Conservation (phyloP, 2,888 invertebrate species). For the Abrostola tripartita region DNA sequence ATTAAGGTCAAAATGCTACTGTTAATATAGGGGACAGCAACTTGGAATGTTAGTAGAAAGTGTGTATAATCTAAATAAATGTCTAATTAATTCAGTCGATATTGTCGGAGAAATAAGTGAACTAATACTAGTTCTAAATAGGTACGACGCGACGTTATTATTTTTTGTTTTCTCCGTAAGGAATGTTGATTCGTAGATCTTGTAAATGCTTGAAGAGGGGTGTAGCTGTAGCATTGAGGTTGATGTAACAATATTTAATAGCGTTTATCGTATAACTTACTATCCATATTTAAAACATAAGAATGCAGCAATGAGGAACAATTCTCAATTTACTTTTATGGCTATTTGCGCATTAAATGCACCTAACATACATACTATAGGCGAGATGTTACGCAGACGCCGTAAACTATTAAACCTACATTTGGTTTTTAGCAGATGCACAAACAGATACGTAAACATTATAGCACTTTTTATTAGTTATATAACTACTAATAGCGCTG, state of each 20-base stretch:
- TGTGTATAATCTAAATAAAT: conserved; percentile 45
- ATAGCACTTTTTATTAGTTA: too few species aligned
- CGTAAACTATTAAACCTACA: too few species aligned
- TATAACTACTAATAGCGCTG: too few species aligned
- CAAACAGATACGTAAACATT: too few species aligned
- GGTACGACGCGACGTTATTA: background rate
- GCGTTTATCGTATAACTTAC: too few species aligned
- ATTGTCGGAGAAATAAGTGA: conserved; percentile 30
- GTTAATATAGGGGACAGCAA: conserved; percentile 23
- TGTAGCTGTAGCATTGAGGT: background rate
- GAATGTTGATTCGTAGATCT: background rate
- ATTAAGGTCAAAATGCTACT: conserved; percentile 40
- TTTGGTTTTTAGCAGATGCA: too few species aligned
- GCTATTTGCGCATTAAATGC: too few species aligned
- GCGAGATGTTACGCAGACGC: too few species aligned
- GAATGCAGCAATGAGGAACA: too few species aligned
- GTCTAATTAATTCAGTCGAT: conserved; percentile 50
- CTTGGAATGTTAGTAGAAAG: conserved; percentile 50
- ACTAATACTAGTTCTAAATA: conserved; percentile 29
- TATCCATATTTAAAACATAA: too few species aligned
- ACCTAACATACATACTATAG: too few species aligned
- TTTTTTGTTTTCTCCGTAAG: background rate
- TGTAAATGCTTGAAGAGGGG: background rate
- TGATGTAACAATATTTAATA: background rate
- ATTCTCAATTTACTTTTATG: too few species aligned